Percentiles rank a stretch among this genome's conserved stretches.
Evolutionary conservation across 2,113 vertebrate species (phyloP).

Genomic region (Solea senegalensis): DNA sequence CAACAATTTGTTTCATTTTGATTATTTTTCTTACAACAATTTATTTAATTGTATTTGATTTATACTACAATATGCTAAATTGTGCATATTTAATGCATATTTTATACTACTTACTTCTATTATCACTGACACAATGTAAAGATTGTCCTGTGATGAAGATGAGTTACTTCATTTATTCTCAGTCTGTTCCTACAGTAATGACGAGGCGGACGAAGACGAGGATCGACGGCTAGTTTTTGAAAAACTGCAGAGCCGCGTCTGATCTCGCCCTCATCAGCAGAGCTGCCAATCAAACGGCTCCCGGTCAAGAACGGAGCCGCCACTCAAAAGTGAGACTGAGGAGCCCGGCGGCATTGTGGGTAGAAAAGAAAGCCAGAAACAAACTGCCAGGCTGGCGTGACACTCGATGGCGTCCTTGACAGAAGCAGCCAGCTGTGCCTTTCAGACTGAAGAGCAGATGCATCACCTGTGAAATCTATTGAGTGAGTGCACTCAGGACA

Average conservation of each 20-base stretch:
- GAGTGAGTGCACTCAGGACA: conserved; percentile 28
- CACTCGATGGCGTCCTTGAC: conserved; percentile 29
- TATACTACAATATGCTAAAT: too few species aligned
- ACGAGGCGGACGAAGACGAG: neutral
- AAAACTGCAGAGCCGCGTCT: neutral
- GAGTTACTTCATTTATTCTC: too few species aligned
- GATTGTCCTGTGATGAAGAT: too few species aligned
- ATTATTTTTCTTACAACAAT: too few species aligned
- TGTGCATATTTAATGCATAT: too few species aligned
- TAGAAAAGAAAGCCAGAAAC: too few species aligned
- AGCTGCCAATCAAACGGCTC: conserved; percentile 37
- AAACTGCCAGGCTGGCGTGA: neutral
- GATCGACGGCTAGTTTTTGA: too few species aligned
- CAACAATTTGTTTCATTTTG: too few species aligned
- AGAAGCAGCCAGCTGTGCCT: conserved; percentile 53
- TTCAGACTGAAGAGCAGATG: conserved; percentile 42
- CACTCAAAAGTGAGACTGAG: neutral
- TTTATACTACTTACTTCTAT: too few species aligned
- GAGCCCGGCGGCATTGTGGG: conserved; percentile 2
- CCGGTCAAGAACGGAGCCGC: conserved; percentile 20
- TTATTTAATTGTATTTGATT: too few species aligned
- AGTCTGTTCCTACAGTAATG: neutral
- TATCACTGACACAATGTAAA: too few species aligned
- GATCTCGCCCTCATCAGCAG: conserved; percentile 28
- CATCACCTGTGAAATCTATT: conserved; percentile 41